These are phyloP conservation scores for Siderastrea radians DNA, from an alignment of 92 coral and sea anemone genomes.

Conservation along the genomic window DNA sequence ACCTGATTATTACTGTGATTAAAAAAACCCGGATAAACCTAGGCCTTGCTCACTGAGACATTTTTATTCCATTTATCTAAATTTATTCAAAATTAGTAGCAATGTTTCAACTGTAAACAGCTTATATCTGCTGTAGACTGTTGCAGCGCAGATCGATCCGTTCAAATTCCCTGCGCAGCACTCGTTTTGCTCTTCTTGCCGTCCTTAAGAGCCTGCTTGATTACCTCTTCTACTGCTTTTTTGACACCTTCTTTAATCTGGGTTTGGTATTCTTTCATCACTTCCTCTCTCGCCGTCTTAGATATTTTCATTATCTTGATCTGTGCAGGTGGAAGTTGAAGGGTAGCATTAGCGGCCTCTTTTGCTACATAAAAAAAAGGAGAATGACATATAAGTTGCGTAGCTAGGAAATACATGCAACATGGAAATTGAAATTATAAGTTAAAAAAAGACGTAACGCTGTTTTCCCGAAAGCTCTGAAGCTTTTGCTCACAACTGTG, in stretches of 20 bases:
- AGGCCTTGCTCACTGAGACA: background rate
- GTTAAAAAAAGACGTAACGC: background rate
- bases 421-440: background rate
- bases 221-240: slow-evolving; percentile 43
- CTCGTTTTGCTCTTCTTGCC: background rate
- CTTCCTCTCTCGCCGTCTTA: slow-evolving; percentile 25
- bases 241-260: slow-evolving; percentile 31
- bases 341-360: slow-evolving; percentile 52
- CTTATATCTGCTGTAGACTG: background rate
- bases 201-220: slow-evolving; percentile 37
- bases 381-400: background rate
- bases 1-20: no score
- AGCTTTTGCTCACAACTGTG: background rate
- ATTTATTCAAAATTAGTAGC: background rate
- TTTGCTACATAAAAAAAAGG: slow-evolving; percentile 10
- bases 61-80: no score
- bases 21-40: background rate
- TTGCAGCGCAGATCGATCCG: background rate
- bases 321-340: slow-evolving; percentile 55
- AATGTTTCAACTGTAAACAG: background rate
- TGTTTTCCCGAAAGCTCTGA: background rate
- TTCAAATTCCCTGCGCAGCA: background rate
- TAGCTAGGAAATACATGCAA: background rate
- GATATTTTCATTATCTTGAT: slow-evolving; percentile 49
- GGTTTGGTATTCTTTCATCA: slow-evolving; percentile 39